Evolutionary conservation across 2,113 vertebrate genomes (phyloP).

Genomic region (Nymphicus hollandicus): DNA sequence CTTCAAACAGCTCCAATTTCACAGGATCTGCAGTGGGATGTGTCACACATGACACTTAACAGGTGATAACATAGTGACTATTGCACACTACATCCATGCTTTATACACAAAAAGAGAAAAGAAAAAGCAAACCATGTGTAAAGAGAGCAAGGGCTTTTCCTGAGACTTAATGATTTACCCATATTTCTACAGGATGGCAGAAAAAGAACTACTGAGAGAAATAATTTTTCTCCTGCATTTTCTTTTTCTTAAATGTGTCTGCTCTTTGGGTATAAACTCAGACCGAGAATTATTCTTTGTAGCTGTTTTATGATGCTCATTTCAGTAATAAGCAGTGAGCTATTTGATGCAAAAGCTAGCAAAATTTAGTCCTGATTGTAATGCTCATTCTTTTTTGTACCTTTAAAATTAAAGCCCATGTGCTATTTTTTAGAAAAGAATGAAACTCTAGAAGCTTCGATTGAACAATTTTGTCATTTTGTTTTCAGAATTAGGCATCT

Average conservation of each 20-base stretch:
- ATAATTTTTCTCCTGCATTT: neutral
- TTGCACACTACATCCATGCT: neutral
- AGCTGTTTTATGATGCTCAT: neutral
- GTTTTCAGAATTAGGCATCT: constrained; percentile 38
- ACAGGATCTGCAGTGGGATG: neutral
- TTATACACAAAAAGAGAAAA: neutral
- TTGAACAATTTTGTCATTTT: neutral
- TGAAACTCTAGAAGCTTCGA: neutral
- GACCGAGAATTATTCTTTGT: neutral
- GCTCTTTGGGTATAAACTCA: constrained; percentile 7
- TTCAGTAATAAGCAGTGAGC: neutral
- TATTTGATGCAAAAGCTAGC: constrained; percentile 13
- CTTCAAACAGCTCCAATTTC: neutral
- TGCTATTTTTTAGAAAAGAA: constrained; percentile 21
- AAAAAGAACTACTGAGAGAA: constrained; percentile 17
- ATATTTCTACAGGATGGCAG: neutral
- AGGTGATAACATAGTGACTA: constrained; percentile 6
- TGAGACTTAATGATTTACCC: neutral
- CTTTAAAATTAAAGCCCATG: constrained; percentile 8
- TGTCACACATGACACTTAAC: neutral
- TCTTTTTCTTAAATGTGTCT: neutral
- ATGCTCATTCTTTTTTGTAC: neutral
- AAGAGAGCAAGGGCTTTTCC: neutral
- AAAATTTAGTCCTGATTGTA: constrained; percentile 9
- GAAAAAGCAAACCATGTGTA: neutral